Evolutionary conservation across 2,113 vertebrate genomes (phyloP).

Genomic region (Dolichotis patagonum): DNA sequence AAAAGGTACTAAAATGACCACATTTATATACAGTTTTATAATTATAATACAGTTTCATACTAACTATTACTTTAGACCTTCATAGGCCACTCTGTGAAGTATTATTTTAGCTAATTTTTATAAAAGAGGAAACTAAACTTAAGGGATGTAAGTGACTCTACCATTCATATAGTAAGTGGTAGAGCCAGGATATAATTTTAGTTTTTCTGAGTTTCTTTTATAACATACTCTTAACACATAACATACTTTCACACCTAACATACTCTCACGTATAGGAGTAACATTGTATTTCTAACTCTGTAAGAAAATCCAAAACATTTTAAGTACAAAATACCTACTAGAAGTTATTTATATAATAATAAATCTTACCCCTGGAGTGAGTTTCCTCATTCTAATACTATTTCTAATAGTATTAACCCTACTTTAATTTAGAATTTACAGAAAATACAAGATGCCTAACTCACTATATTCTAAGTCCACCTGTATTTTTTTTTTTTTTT

Average conservation of each 20-base stretch:
- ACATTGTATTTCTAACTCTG: constrained; percentile 19
- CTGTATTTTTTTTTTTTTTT: not conserved
- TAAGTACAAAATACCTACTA: not conserved
- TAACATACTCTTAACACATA: not conserved
- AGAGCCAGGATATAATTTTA: not conserved
- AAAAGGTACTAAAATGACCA: constrained; percentile 39
- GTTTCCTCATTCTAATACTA: constrained; percentile 31
- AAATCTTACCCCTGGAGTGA: not conserved
- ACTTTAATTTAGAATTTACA: not conserved
- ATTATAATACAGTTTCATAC: not conserved
- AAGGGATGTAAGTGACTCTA: not conserved
- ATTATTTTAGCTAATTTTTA: constrained; percentile 16
- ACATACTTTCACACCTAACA: not conserved
- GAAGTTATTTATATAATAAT: constrained; percentile 17
- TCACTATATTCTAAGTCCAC: not conserved
- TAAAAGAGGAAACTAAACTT: constrained; percentile 35
- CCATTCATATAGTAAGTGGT: not conserved
- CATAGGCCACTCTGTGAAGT: not conserved
- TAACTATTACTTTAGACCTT: not conserved
- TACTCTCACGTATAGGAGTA: constrained; percentile 1
- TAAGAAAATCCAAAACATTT: not conserved
- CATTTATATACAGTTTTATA: not conserved
- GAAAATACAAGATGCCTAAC: constrained; percentile 20
- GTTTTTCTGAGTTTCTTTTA: constrained; percentile 25
- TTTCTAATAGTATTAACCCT: not conserved